Base-by-base conservation (phyloP, 2,113 vertebrate genomes). In the Phoenicopterus ruber region DNA sequence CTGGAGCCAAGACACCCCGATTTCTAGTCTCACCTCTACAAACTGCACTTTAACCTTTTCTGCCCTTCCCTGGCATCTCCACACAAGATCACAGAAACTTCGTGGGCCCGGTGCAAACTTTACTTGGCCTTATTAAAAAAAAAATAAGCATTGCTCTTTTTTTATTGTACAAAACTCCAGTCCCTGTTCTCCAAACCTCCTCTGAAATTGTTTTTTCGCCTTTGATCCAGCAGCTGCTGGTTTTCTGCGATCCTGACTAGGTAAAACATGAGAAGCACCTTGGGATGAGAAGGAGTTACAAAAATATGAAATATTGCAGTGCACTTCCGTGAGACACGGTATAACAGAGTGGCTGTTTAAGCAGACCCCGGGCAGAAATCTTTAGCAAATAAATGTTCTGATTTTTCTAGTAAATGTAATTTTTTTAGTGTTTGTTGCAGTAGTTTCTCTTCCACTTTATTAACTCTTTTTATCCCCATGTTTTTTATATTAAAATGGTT, bases 31-130 rank as follows among this genome's bases (percentile, higher is more conserved):
- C 92, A 95, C 94, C 90, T 96, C 91, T 96, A 91, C 97, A 94
- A 94, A 91, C 88, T 96, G 97, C 94, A 93, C 94, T 96, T 95
- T 97, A 97, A 96, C 96, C 96, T 96, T 69, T 93, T 28, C 86
- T 97, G 95, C 94, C 95, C 97, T 96, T 95, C 87, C 82, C 67
- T 77, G 95, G 81, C 91, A 87, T 83, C 91, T 86, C 94, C 92
- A 49, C 72, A 76, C 65, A 67, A 96, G 95, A 95, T 95, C 92
- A 95, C 78, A 94, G 94, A 49, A 92, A 69, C 90, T 91, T 71
- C 0, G 1, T 89, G 91, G 77, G 81, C 83, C 77, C 0, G 62
- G 19, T 95, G 93, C 87, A 94, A 94, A 93, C 91, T 94, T 95
- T 93, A 55, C 78, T 95, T 91, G 91, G 81, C 93, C 96, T 95